A percentile compares a stretch with the other conserved stretches of the same genome.
phyloP scores from a whole-genome alignment of 2,888 invertebrate genomes.

The Cerceris ruficornis region DNA sequence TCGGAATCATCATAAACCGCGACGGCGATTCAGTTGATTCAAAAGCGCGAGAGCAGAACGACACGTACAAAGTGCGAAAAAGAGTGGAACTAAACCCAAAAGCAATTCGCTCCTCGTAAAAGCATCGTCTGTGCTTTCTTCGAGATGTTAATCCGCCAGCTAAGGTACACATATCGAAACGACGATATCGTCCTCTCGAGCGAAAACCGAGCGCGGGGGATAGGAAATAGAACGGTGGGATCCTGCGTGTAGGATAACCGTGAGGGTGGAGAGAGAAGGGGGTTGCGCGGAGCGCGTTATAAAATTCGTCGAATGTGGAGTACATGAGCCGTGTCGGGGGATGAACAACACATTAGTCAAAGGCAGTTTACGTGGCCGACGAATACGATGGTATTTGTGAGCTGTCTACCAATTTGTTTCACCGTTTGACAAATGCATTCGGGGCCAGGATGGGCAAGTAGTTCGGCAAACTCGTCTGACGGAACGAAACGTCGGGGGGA shows the following conservation, averaged over 20 bases:
- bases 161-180: constrained; percentile 10
- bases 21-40: not conserved
- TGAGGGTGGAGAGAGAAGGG: not conserved
- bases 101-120: constrained; percentile 3
- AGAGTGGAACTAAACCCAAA: not conserved
- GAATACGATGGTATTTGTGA: constrained; percentile 73
- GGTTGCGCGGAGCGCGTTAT: constrained; percentile 55
- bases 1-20: not conserved
- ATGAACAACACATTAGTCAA: constrained; percentile 81
- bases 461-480: constrained; percentile 74
- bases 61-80: not conserved
- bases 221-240: not conserved
- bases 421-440: constrained; percentile 78
- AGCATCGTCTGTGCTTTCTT: not conserved
- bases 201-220: constrained; percentile 12
- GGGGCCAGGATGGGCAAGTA: constrained; percentile 69
- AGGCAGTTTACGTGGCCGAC: constrained; percentile 72
- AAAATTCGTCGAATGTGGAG: constrained; percentile 72
- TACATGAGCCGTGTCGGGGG: constrained; percentile 76
- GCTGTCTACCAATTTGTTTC: constrained; percentile 79
- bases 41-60: not conserved
- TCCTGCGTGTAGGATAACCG: not conserved
- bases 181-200: constrained; percentile 6
- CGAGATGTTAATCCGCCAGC: constrained; percentile 26
- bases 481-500: constrained; percentile 62